Conservation (phyloP, 2,113 vertebrate species). For the Leptodactylus fuscus region DNA sequence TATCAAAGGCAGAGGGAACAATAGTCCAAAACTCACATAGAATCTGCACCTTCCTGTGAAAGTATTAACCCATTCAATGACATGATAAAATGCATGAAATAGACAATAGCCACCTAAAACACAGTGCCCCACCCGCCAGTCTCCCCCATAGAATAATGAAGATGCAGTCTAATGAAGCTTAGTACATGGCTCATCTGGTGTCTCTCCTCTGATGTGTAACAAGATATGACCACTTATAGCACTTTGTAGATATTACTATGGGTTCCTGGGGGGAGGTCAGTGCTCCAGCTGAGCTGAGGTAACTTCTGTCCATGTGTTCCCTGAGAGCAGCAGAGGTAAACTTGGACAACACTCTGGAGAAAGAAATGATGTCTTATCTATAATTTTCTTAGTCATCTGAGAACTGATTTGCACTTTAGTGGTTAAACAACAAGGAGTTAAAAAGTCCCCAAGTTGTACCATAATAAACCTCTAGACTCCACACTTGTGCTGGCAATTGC, state of each 20-base stretch:
- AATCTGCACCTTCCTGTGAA: constrained; percentile 46
- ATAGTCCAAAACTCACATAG: constrained; percentile 67
- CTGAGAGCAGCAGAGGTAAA: background rate
- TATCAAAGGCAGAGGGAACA: constrained; percentile 84
- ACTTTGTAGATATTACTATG: background rate
- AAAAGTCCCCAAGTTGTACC: too few species aligned
- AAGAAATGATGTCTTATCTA: too few species aligned
- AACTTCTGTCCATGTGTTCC: background rate
- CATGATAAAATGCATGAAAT: background rate
- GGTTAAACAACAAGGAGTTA: too few species aligned
- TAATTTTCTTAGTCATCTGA: too few species aligned
- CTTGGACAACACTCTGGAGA: background rate
- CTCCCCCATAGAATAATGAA: background rate
- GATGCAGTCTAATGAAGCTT: background rate
- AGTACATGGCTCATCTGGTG: background rate
- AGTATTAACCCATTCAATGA: background rate
- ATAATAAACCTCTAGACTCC: too few species aligned
- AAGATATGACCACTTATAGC: background rate
- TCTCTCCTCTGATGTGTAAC: background rate
- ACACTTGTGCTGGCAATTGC: too few species aligned
- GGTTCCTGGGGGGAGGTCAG: background rate
- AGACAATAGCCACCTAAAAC: background rate
- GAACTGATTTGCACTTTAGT: too few species aligned
- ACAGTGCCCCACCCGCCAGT: background rate
- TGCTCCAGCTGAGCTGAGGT: background rate